Percentiles rank a stretch among this genome's conserved stretches.
phyloP scores from a whole-genome alignment of 1,140 invertebrate genomes.

The Cyclina sinensis region DNA sequence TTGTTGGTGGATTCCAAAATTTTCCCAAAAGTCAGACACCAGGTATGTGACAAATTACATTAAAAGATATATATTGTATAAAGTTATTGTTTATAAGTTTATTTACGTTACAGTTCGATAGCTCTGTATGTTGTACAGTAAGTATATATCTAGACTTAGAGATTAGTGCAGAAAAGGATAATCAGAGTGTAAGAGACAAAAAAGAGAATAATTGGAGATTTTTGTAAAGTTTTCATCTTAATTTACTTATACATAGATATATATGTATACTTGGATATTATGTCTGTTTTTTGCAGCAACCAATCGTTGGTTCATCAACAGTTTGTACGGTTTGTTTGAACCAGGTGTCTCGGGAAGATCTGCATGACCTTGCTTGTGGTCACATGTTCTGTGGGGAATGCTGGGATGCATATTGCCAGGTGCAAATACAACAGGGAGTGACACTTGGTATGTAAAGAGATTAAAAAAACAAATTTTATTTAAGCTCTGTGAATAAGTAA shows the following conservation, averaged over 20 bases:
- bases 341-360: slow-evolving; percentile 88
- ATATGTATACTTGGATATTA: not conserved
- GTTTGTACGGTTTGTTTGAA: slow-evolving; percentile 90
- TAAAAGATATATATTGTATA: too few relatives aligned
- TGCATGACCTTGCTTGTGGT: slow-evolving; percentile 94
- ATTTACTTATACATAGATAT: too few relatives aligned
- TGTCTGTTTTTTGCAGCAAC: slow-evolving; percentile 61
- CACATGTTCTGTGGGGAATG: slow-evolving; percentile 98
- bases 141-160: too few relatives aligned
- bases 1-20: slow-evolving; percentile 93
- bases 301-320: slow-evolving; percentile 67
- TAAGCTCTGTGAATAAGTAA: too few relatives aligned
- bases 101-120: too few relatives aligned
- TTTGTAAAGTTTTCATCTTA: too few relatives aligned
- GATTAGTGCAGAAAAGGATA: too few relatives aligned
- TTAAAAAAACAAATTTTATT: too few relatives aligned
- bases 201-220: too few relatives aligned
- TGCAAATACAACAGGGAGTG: slow-evolving; percentile 96
- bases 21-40: slow-evolving; percentile 89
- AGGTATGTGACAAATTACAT: slow-evolving; percentile 69
- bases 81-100: too few relatives aligned
- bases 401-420: slow-evolving; percentile 98
- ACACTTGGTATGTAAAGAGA: slow-evolving; percentile 89
- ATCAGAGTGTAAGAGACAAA: too few relatives aligned
- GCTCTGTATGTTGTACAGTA: too few relatives aligned